Evolutionary conservation across 2,888 invertebrate genomes (phyloP).

Genomic region (Itoplectis maculator): DNA sequence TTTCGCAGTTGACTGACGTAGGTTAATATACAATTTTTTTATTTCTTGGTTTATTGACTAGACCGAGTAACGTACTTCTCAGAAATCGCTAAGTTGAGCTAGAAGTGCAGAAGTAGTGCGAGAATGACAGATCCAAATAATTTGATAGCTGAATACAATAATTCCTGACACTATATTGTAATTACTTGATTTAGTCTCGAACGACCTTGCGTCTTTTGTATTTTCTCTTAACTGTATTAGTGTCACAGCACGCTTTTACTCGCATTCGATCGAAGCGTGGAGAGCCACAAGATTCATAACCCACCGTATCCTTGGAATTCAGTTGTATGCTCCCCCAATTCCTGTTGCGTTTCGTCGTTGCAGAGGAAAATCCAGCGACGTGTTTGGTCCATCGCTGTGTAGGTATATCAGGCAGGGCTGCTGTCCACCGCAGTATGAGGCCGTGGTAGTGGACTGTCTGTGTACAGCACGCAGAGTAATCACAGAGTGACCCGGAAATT

Average conservation of each 20-base stretch:
- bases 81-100: no score
- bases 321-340: not conserved
- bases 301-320: constrained; percentile 22
- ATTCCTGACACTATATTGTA: not conserved
- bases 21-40: not conserved
- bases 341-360: not conserved
- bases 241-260: not conserved
- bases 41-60: not conserved
- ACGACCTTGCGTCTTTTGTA: not conserved
- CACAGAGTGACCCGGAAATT: constrained; percentile 74
- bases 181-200: not conserved
- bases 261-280: not conserved
- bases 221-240: constrained; percentile 8
- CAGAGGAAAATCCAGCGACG: constrained; percentile 3
- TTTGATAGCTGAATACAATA: not conserved
- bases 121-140: not conserved
- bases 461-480: constrained; percentile 10
- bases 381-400: constrained; percentile 62
- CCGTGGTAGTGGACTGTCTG: not conserved
- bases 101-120: no score
- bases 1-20: not conserved
- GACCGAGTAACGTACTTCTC: no score
- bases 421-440: not conserved
- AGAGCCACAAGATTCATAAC: constrained; percentile 15
- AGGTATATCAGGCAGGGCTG: constrained; percentile 68